Base-by-base conservation (phyloP, 2,797 vertebrate species). In the Austrolebias charrua region DNA sequence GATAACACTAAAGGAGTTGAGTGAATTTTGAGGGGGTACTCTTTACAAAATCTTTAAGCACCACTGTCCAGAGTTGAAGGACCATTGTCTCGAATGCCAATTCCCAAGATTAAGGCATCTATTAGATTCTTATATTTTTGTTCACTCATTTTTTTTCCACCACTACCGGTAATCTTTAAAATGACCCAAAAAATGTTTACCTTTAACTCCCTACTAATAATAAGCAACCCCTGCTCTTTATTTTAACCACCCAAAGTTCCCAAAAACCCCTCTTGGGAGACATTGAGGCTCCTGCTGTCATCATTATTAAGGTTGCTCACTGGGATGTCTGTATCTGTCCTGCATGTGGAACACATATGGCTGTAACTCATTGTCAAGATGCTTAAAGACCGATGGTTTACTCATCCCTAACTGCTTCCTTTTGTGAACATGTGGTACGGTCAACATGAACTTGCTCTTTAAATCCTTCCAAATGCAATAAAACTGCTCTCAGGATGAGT, bases 321-420 rank as follows among this genome's bases (percentile, higher is more conserved):
- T n/a, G 66, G 63, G 71, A 69, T 18, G 63, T 75, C 60, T 69
- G 12, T 53, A 24, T 52, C 48, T 62, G 33, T 59, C 58, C 60
- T 74, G 77, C 83, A 87, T 86, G 79, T 88, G 86, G 72, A 52
- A 3, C 38, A 43, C 82, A 87, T 67, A 74, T 87, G 83, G 47
- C 48, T 63, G 18, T 4, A 47, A 46, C 20, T 55, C 55, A 28
- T 2, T 18, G 55, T 47, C 13, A 13, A 50, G 65, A 66, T 19
- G 63, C 63, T 80, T 57, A 1, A 79, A 69, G 56, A 75, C 55
- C 14, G 10, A 57, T 10, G 18, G 53, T 64, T 70, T 67, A 70
- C 68, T 83, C 53, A 28, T 55, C 54, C 50, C 66, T 71, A 70
- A 79, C 67, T 65, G 75, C 77, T 85, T 84, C 79, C 77, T 78